Base-by-base conservation (phyloP, 1,140 invertebrate species). In the Drosophila nikananu region DNA sequence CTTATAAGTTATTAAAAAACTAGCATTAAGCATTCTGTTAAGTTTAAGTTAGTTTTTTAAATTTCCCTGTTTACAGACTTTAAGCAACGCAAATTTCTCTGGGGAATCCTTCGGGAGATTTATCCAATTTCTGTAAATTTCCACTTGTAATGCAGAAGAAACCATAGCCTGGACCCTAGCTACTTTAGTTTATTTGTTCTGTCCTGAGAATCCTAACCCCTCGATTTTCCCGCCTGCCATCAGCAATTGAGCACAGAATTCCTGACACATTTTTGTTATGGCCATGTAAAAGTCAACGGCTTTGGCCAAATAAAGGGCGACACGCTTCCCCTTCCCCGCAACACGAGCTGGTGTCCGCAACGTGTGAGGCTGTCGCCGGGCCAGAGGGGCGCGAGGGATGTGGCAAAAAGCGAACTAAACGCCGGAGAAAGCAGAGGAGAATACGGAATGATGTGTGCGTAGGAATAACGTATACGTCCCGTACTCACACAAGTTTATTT, bases 211-310 rank as follows among this genome's bases (percentile, higher is more conserved):
- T 39, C 44, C 15, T 30, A 3, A 17, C 44, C 17, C 54, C 7
- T 23, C n/a, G 27, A 60, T 55, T 10, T 21, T 5, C 35, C 32
- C 21, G 44, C 37, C 37, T 46, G 65, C 59, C 58, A 62, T 21
- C 30, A 68, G 57, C 62, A 80, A 81, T 81, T 66, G 61, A 55
- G 61, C 49, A 51, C 44, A 76, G 65, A 76, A 81, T 81, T 80
- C 71, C 70, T 76, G 63, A 63, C 63, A 68, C 80, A 82, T 74
- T 83, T 83, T 81, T 80, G 71, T 83, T 83, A 83, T 62, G 81
- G 72, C 72, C 54, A 70, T 84, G 81, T 84, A 77, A 83, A 72
- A 84, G 81, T 83, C 81, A 83, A 84, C 81, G 77, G 72, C 78
- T 77, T 80, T 80, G 81, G 72, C 52, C 64, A 64, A 84, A 83